phyloP scores from a whole-genome alignment of 2,113 vertebrate genomes.

The Herpetotheres cachinnans region DNA sequence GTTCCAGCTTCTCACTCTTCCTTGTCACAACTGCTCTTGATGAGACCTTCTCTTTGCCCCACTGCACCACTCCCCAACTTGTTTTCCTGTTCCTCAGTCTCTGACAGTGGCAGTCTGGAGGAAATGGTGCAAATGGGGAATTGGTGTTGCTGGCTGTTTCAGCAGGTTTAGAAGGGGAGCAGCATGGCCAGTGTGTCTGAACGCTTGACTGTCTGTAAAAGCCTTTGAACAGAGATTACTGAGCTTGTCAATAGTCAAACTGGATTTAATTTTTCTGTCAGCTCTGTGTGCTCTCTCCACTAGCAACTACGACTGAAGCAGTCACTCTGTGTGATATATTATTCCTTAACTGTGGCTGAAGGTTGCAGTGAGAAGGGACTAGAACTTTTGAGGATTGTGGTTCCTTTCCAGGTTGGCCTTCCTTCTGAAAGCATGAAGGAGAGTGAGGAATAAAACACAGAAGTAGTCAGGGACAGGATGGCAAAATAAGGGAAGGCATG shows the following conservation, averaged over 20 bases:
- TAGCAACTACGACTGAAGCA: not conserved
- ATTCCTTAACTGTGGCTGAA: not conserved
- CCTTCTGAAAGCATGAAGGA: not conserved
- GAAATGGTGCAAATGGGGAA: not conserved
- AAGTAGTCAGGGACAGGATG: not conserved
- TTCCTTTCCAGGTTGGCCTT: not conserved
- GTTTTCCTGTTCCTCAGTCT: not conserved
- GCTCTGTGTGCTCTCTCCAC: not conserved
- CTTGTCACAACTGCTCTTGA: not conserved
- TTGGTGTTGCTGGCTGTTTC: not conserved
- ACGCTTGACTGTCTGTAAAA: not conserved
- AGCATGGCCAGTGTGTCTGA: not conserved
- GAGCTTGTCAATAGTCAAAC: not conserved
- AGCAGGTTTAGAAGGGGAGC: not conserved
- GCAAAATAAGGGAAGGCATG: not conserved
- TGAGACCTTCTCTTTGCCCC: not conserved
- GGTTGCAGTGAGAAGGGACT: not conserved
- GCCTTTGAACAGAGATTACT: not conserved
- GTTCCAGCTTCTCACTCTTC: slow-evolving; percentile 54
- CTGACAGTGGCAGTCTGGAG: not conserved
- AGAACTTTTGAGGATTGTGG: not conserved
- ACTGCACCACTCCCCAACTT: rapidly evolving
- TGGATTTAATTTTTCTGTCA: not conserved
- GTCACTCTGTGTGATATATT: not conserved
- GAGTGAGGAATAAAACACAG: not conserved